Percentiles rank a stretch among this genome's conserved stretches.
phyloP scores from a whole-genome alignment of 64 coral and sea anemone species.

The Porites australiensis region DNA sequence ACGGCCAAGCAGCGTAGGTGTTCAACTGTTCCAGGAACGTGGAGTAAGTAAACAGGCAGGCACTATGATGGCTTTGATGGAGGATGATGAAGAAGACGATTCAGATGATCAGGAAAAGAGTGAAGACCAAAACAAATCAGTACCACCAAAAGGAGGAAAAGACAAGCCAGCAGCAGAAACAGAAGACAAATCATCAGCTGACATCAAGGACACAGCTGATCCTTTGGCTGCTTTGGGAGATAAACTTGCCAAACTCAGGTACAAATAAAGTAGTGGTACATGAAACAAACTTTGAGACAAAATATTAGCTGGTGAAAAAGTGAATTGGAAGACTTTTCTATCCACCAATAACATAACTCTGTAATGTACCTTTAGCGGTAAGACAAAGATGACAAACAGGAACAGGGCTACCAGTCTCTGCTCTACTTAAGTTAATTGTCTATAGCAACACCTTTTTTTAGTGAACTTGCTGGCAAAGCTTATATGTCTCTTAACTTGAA shows the following conservation, averaged over 20 bases:
- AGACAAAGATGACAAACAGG: no score
- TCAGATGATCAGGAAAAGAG: slow-evolving; percentile 36
- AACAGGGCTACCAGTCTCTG: no score
- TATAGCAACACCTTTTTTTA: no score
- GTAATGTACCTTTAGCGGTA: no score
- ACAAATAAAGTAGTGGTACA: neutral
- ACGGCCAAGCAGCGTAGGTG: slow-evolving; percentile 79
- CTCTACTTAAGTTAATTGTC: no score
- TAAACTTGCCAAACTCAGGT: slow-evolving; percentile 64
- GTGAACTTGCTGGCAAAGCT: no score
- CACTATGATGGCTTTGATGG: neutral
- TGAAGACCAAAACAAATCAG: slow-evolving; percentile 17
- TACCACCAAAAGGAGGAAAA: neutral
- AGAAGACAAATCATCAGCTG: slow-evolving; percentile 8
- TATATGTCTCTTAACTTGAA: no score
- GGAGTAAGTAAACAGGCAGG: neutral
- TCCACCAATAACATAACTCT: no score
- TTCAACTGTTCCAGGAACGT: slow-evolving; percentile 24
- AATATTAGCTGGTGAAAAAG: no score
- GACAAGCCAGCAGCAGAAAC: neutral
- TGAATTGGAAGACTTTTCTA: no score
- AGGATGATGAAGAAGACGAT: slow-evolving; percentile 32
- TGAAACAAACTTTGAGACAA: neutral
- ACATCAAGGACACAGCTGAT: slow-evolving; percentile 15
- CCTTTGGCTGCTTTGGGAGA: slow-evolving; percentile 43